Percentiles rank a stretch among this genome's conserved stretches.
phyloP scores from a whole-genome alignment of 2,888 invertebrate species.

The Diaperis boleti region DNA sequence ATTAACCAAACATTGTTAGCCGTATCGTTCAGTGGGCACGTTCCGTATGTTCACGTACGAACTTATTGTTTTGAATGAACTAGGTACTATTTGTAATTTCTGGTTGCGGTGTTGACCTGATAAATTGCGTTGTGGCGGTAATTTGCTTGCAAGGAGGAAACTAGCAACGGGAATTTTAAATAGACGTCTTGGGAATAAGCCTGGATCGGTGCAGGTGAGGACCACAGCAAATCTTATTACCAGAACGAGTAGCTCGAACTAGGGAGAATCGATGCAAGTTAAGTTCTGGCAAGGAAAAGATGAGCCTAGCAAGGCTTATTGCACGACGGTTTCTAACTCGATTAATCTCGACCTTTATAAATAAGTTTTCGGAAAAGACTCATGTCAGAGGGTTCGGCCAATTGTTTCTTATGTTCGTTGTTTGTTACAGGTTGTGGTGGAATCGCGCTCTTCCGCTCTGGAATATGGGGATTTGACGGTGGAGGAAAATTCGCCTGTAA shows the following conservation, averaged over 20 bases:
- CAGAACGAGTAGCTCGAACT: slow-evolving; percentile 42
- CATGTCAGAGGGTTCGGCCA: background rate
- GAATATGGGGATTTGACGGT: slow-evolving; percentile 92
- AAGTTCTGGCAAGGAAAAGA: slow-evolving; percentile 30
- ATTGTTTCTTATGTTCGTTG: background rate
- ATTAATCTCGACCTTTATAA: slow-evolving; percentile 30
- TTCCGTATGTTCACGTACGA: slow-evolving; percentile 31
- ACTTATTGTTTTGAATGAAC: slow-evolving; percentile 34
- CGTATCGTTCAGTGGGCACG: slow-evolving; percentile 28
- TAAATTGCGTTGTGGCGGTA: slow-evolving; percentile 51
- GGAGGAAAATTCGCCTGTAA: slow-evolving; percentile 85
- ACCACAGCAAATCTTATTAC: slow-evolving; percentile 57
- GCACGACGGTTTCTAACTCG: slow-evolving; percentile 24
- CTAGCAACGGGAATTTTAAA: slow-evolving; percentile 52
- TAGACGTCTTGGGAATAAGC: slow-evolving; percentile 57
- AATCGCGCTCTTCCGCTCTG: slow-evolving; percentile 84
- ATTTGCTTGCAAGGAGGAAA: slow-evolving; percentile 48
- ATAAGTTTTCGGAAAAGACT: slow-evolving; percentile 15
- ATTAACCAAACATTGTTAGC: slow-evolving; percentile 34
- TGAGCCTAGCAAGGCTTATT: slow-evolving; percentile 32
- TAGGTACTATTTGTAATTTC: slow-evolving; percentile 31
- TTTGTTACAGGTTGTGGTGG: slow-evolving; percentile 82
- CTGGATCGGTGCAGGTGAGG: slow-evolving; percentile 56
- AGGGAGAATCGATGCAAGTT: slow-evolving; percentile 44
- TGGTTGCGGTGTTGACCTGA: slow-evolving; percentile 47